A percentile compares a stretch with the other conserved stretches of the same genome.
Evolutionary conservation across 37 sponge, comb jelly and placozoan species (phyloP).

Genomic region (Haliclona indistincta): DNA sequence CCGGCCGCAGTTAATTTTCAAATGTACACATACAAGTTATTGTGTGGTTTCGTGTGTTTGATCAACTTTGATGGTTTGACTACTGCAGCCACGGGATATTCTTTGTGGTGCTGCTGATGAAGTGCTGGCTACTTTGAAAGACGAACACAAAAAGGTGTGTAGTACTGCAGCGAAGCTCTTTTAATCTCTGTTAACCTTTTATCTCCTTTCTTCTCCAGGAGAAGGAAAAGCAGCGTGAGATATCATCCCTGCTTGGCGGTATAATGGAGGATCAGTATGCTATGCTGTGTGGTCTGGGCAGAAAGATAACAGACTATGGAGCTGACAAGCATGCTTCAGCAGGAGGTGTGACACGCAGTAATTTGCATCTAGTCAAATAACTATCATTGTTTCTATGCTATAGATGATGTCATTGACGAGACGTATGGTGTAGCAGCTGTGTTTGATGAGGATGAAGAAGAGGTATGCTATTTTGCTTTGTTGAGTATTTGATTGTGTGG

Average conservation of each 20-base stretch:
- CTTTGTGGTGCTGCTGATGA: conserved; percentile 98
- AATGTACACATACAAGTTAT: not conserved
- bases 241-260: conserved; percentile 77
- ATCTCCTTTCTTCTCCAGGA: conserved; percentile 28
- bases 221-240: conserved; percentile 86
- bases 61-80: not conserved
- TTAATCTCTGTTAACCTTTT: not conserved
- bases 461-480: conserved; percentile 25
- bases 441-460: conserved; percentile 88
- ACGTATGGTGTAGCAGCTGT: conserved; percentile 94
- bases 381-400: conserved; percentile 1
- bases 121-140: conserved; percentile 92
- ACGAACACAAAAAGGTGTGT: conserved; percentile 62
- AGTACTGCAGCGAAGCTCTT: not conserved
- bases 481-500: not conserved
- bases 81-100: conserved; percentile 87
- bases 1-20: not conserved
- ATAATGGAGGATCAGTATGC: conserved; percentile 81
- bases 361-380: not conserved
- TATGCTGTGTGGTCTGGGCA: conserved; percentile 71
- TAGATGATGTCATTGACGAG: conserved; percentile 88
- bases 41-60: not conserved
- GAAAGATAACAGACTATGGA: conserved; percentile 94
- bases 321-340: conserved; percentile 58
- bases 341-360: conserved; percentile 14